Percentiles rank a stretch among this genome's conserved stretches.
Evolutionary conservation across 2,113 vertebrate genomes (phyloP).

Genomic region (Bufo bufo): DNA sequence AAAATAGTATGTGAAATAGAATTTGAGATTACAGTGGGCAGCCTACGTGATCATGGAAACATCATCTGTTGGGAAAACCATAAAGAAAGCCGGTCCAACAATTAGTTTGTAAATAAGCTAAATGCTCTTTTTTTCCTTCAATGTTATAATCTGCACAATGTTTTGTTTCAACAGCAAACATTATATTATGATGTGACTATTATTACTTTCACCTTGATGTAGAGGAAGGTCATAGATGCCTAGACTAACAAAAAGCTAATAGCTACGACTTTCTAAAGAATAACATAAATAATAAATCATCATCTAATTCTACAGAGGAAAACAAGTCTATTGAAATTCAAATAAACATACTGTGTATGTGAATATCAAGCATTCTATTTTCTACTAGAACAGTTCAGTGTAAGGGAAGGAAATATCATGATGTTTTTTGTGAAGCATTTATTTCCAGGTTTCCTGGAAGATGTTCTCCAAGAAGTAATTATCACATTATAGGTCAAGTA

Average conservation of each 20-base stretch:
- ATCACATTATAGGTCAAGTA: conserved; percentile 45
- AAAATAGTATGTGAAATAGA: neutral
- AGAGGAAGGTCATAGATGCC: neutral
- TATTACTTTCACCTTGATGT: conserved; percentile 15
- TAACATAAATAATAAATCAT: conserved; percentile 1
- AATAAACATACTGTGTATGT: conserved; percentile 1
- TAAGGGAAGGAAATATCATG: neutral
- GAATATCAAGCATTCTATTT: conserved; percentile 11
- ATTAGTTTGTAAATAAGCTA: neutral
- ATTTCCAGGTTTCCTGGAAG: conserved; percentile 3
- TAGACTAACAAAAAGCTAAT: neutral
- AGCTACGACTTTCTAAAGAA: neutral
- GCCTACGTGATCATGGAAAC: neutral
- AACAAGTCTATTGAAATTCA: neutral
- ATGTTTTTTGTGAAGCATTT: neutral
- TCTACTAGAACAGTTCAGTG: neutral
- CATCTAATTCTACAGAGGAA: neutral
- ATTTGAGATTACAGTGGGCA: neutral
- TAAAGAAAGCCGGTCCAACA: neutral
- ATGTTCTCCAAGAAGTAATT: conserved; percentile 42
- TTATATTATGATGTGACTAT: neutral
- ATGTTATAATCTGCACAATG: neutral
- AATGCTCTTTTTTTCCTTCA: neutral
- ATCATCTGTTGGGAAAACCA: neutral
- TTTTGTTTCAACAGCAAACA: conserved; percentile 9